Percentiles rank a stretch among this genome's conserved stretches.
These are phyloP conservation scores for Indicator maculatus DNA, from an alignment of 2,113 vertebrate species.

Conservation along the genomic window DNA sequence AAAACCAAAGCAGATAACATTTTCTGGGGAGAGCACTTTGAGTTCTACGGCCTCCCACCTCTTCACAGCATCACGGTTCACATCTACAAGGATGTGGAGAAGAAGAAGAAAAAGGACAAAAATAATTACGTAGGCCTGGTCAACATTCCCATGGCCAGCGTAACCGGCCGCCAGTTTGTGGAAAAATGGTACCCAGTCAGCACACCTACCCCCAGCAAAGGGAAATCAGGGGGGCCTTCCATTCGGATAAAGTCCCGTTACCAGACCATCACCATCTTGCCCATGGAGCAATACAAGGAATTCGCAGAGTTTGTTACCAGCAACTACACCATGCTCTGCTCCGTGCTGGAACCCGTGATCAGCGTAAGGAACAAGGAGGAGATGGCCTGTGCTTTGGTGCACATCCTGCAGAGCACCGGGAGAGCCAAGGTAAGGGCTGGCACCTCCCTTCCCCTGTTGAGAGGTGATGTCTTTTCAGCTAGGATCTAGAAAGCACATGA, in stretches of 20 bases:
- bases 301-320: constrained; percentile 97
- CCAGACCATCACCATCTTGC: constrained; percentile 92
- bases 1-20: constrained; percentile 92
- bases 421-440: constrained; percentile 87
- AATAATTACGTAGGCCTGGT: constrained; percentile 96
- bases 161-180: constrained; percentile 92
- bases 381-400: constrained; percentile 93
- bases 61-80: constrained; percentile 91
- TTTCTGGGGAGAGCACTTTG: constrained; percentile 98
- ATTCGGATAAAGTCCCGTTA: constrained; percentile 95
- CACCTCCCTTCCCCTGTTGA: background rate
- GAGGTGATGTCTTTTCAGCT: background rate
- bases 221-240: constrained; percentile 88
- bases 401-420: constrained; percentile 96
- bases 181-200: constrained; percentile 98
- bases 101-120: constrained; percentile 98
- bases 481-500: background rate
- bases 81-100: constrained; percentile 93
- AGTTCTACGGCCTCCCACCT: constrained; percentile 86
- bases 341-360: constrained; percentile 94
- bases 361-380: constrained; percentile 96
- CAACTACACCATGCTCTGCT: constrained; percentile 91
- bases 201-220: constrained; percentile 91
- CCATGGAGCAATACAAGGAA: constrained; percentile 99
- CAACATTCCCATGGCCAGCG: constrained; percentile 87